phyloP scores from a whole-genome alignment of 2,113 vertebrate species.

The Pterocles gutturalis region DNA sequence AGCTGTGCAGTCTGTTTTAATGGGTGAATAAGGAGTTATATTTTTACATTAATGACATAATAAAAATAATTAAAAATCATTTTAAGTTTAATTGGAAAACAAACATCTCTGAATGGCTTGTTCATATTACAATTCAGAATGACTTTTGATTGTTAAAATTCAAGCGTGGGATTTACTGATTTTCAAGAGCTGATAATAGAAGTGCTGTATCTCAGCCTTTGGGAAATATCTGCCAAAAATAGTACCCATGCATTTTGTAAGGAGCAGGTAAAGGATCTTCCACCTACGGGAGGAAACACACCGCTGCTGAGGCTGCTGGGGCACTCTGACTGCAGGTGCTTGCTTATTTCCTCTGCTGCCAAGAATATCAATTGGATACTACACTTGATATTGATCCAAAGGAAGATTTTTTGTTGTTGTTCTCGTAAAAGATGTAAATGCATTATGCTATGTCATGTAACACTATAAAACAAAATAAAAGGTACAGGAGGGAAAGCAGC shows the following conservation, averaged over 20 bases:
- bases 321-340: neutral
- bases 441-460: slow-evolving; percentile 37
- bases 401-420: slow-evolving; percentile 15
- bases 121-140: neutral
- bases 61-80: neutral
- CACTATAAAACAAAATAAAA: slow-evolving; percentile 1
- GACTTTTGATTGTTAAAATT: neutral
- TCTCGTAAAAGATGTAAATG: slow-evolving; percentile 37
- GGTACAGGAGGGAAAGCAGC: neutral
- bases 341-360: slow-evolving; percentile 51
- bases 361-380: slow-evolving; percentile 56
- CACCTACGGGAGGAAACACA: neutral
- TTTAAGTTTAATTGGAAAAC: neutral
- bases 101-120: neutral
- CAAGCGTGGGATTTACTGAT: neutral
- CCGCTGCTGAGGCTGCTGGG: neutral
- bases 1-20: neutral
- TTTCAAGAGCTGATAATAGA: neutral
- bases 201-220: neutral
- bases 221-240: neutral
- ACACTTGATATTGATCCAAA: slow-evolving; percentile 56
- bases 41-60: neutral
- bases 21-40: neutral
- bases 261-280: neutral
- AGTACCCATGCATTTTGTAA: neutral